Conservation (phyloP, 53 echinoderm and acorn worm species). For the Echinometra lucunter region DNA sequence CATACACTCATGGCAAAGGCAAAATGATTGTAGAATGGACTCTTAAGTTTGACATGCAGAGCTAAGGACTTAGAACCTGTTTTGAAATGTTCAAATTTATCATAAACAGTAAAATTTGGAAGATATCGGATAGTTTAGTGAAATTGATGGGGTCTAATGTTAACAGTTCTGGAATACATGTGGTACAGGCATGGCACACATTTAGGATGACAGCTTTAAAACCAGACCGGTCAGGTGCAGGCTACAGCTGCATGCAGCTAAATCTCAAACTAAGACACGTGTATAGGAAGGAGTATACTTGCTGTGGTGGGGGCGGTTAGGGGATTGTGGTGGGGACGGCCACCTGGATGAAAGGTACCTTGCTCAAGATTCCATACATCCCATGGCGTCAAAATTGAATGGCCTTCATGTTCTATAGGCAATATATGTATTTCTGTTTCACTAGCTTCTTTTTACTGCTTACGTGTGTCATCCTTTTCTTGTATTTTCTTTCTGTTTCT, state of each 20-base stretch:
- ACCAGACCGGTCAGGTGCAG: slow-evolving; percentile 43
- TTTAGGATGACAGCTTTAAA: background rate
- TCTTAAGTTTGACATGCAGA: background rate
- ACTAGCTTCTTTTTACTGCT: background rate
- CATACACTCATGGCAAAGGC: background rate
- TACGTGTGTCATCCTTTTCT: background rate
- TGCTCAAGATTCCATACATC: background rate
- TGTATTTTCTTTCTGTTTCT: background rate
- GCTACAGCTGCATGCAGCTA: slow-evolving; percentile 24
- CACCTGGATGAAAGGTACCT: background rate
- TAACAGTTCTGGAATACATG: slow-evolving; percentile 7
- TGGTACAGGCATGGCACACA: background rate
- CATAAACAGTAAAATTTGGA: background rate
- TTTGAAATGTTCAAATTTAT: background rate
- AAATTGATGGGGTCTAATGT: background rate
- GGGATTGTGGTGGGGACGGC: background rate
- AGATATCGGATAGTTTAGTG: background rate
- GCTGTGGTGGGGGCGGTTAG: background rate
- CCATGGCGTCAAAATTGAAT: background rate
- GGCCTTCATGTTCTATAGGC: background rate
- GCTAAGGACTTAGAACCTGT: background rate
- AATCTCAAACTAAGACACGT: slow-evolving; percentile 18
- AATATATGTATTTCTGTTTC: background rate
- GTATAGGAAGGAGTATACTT: background rate
- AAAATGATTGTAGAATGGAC: background rate